phyloP scores from a whole-genome alignment of 1,140 invertebrate genomes.

The Apis mellifera region DNA sequence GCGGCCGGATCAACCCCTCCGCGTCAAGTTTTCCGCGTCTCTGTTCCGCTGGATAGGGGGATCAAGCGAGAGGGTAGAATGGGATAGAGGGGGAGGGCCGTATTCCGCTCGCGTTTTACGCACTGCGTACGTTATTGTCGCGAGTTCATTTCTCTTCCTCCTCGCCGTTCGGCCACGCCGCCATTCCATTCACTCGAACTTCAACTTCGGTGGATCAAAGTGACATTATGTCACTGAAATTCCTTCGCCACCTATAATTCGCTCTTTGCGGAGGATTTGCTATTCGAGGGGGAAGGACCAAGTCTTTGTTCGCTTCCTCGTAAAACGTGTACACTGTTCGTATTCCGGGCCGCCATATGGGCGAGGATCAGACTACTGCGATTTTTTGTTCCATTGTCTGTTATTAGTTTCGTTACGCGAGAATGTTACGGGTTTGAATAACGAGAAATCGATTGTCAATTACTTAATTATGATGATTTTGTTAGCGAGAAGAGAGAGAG shows the following conservation, averaged over 20 bases:
- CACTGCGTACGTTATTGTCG: constrained; percentile 48
- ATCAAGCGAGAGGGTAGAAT: neutral
- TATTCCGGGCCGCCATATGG: neutral
- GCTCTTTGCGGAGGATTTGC: constrained; percentile 18
- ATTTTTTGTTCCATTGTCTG: no score
- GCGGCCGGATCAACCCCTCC: constrained; percentile 44
- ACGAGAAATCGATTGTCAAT: no score
- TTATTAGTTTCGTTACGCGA: no score
- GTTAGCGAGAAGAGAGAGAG: no score
- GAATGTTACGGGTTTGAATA: no score
- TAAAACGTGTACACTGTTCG: constrained; percentile 3
- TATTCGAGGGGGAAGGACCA: neutral
- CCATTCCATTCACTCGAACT: neutral
- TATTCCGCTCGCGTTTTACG: constrained; percentile 46
- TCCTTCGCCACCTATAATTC: constrained; percentile 13
- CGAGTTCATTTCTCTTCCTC: constrained; percentile 51
- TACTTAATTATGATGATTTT: no score
- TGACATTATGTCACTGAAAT: neutral
- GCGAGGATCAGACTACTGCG: no score
- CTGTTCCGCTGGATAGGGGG: constrained; percentile 4
- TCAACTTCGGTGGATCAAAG: constrained; percentile 24
- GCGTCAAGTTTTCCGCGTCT: constrained; percentile 25
- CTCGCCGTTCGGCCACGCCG: constrained; percentile 9
- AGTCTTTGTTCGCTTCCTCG: neutral
- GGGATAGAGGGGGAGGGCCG: neutral